A percentile compares a stretch with the other conserved stretches of the same genome.
Conservation (phyloP, 2,797 vertebrate genomes). For the Silurus aristotelis region DNA sequence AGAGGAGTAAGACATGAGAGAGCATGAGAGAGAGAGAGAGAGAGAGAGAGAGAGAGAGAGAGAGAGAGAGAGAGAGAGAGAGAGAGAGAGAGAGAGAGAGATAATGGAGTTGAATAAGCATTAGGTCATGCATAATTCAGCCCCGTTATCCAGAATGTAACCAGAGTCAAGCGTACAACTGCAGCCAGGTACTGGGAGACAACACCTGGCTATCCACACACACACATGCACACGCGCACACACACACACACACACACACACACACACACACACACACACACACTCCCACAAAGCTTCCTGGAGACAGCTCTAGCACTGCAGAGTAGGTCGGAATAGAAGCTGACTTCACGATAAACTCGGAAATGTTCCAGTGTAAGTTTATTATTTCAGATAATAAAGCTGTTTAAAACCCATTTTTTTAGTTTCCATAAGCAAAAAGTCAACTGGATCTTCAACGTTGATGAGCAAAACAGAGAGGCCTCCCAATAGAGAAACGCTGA, state of each 20-base stretch:
- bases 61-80: not conserved
- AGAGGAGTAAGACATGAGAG: too few relatives aligned
- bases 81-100: conserved; percentile 19
- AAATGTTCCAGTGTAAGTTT: conserved; percentile 26
- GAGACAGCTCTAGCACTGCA: conserved; percentile 16
- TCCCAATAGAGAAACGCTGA: not conserved
- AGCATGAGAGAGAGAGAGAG: not conserved
- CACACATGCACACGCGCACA: conserved; percentile 28
- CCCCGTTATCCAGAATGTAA: conserved; percentile 66
- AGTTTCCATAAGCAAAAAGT: conserved; percentile 1
- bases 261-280: conserved; percentile 21
- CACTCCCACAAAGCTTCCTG: conserved; percentile 9
- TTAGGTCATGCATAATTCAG: conserved; percentile 77
- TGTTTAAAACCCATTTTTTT: not conserved
- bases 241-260: not conserved
- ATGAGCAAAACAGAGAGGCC: conserved; percentile 13
- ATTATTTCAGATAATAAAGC: conserved; percentile 10
- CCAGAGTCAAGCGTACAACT: conserved; percentile 62
- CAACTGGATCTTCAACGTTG: conserved; percentile 2
- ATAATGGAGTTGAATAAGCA: conserved; percentile 57
- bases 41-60: not conserved
- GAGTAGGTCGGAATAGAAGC: conserved; percentile 18
- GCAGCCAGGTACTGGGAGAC: conserved; percentile 51
- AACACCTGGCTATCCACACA: conserved; percentile 32
- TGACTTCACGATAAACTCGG: not conserved